These are phyloP conservation scores for Polypterus bichir DNA, from an alignment of 2,113 vertebrate genomes.

Conservation along the genomic window DNA sequence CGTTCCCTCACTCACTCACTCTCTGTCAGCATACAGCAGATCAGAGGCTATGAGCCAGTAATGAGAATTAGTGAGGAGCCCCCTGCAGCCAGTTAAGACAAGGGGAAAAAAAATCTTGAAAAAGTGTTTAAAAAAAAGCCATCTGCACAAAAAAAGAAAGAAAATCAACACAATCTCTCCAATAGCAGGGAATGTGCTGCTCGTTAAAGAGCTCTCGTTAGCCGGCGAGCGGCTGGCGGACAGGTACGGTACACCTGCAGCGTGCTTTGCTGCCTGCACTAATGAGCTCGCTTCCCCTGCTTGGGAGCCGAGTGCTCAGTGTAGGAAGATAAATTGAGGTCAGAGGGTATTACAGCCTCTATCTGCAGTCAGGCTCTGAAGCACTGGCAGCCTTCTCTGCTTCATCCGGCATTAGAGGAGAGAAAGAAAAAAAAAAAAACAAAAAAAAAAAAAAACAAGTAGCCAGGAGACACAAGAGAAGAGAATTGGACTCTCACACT, in stretches of 20 bases:
- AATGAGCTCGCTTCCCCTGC: neutral
- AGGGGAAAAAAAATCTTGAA: neutral
- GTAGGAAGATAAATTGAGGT: neutral
- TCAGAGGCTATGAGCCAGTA: neutral
- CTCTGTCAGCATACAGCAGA: neutral
- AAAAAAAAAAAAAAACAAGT: no score
- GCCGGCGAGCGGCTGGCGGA: neutral
- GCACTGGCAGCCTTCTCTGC: neutral
- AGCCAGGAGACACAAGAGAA: no score
- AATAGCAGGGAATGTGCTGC: neutral
- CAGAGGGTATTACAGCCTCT: neutral
- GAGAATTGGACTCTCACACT: neutral
- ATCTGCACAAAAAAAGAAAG: no score
- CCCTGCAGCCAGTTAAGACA: neutral
- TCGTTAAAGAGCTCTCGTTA: neutral
- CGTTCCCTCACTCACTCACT: no score
- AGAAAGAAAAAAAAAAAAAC: no score
- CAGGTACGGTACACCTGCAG: neutral
- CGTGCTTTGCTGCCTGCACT: neutral
- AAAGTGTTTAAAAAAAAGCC: no score
- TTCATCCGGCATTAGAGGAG: neutral
- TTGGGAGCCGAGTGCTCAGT: neutral
- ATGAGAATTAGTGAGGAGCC: neutral
- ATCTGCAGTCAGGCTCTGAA: neutral
- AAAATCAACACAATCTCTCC: neutral